phyloP scores from a whole-genome alignment of 1,140 invertebrate species.

The Philotrypesis tridentata region DNA sequence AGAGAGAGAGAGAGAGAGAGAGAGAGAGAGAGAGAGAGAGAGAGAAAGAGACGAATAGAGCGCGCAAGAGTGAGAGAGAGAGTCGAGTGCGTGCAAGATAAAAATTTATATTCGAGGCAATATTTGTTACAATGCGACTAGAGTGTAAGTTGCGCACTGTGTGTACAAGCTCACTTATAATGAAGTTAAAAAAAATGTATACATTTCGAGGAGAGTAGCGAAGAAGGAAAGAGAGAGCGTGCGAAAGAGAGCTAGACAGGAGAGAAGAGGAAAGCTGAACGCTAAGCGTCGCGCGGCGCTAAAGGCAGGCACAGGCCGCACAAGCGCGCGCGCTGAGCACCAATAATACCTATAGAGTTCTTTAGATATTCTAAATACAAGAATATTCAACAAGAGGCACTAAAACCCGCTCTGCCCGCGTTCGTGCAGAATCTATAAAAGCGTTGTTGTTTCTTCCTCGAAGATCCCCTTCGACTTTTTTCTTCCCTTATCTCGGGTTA shows the following conservation, averaged over 20 bases:
- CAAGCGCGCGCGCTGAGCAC: not conserved
- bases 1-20: not conserved
- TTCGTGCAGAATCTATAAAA: constrained; percentile 12
- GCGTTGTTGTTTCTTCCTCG: constrained; percentile 32
- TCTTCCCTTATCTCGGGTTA: constrained; percentile 25
- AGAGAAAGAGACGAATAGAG: constrained; percentile 47
- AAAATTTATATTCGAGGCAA: constrained; percentile 72
- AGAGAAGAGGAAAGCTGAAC: not conserved
- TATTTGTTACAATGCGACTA: constrained; percentile 71
- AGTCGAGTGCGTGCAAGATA: constrained; percentile 42
- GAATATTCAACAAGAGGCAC: constrained; percentile 32
- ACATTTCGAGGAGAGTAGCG: constrained; percentile 16
- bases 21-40: constrained; percentile 48
- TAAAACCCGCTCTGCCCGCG: constrained; percentile 22
- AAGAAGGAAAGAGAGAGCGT: constrained; percentile 5
- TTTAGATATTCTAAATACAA: constrained; percentile 6
- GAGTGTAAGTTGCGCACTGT: constrained; percentile 60
- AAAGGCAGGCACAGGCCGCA: not conserved
- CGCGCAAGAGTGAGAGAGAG: constrained; percentile 34
- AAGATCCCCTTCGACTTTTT: not conserved
- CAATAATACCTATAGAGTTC: constrained; percentile 12
- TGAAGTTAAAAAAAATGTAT: not conserved
- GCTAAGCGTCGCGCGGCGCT: not conserved
- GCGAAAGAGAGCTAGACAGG: constrained; percentile 3
- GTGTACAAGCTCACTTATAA: constrained; percentile 51